phyloP scores from a whole-genome alignment of 1,140 invertebrate genomes.

The Drosophila tristis region DNA sequence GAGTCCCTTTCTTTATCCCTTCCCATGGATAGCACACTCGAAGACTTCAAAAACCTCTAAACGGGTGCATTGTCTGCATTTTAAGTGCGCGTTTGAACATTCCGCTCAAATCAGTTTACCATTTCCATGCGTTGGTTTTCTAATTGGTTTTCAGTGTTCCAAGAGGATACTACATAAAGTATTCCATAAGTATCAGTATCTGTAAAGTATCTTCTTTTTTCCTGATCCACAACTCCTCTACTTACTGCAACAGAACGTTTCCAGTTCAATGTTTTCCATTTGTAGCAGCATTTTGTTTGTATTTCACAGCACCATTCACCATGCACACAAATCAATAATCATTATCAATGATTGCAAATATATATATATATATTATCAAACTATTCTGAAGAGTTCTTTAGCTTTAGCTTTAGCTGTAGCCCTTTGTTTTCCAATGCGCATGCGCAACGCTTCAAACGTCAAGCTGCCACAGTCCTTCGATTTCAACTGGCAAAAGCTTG shows the following conservation, averaged over 20 bases:
- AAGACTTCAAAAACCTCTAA: constrained; percentile 30
- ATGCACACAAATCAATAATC: constrained; percentile 16
- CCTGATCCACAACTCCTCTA: constrained; percentile 4
- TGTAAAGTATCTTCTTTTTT: not conserved
- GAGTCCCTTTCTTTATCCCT: constrained; percentile 35
- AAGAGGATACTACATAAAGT: not conserved
- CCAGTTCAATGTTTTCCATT: constrained; percentile 79
- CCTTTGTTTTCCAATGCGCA: constrained; percentile 36
- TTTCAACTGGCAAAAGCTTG: constrained; percentile 71
- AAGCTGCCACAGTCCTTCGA: constrained; percentile 78
- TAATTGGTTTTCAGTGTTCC: constrained; percentile 32
- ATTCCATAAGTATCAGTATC: not conserved
- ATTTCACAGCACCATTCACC: constrained; percentile 2
- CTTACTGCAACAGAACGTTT: constrained; percentile 82
- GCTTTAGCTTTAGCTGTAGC: not conserved
- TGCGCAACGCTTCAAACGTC: constrained; percentile 64
- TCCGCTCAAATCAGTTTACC: constrained; percentile 11
- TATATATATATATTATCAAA: not conserved
- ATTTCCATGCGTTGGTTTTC: constrained; percentile 13
- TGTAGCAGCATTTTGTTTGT: constrained; percentile 60
- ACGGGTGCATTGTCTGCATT: constrained; percentile 22
- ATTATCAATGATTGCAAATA: constrained; percentile 23
- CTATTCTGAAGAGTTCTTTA: not conserved
- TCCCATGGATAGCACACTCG: not conserved
- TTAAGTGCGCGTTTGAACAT: constrained; percentile 49